Base-by-base conservation (phyloP, 2,888 invertebrate genomes). In the Biston betularia region DNA sequence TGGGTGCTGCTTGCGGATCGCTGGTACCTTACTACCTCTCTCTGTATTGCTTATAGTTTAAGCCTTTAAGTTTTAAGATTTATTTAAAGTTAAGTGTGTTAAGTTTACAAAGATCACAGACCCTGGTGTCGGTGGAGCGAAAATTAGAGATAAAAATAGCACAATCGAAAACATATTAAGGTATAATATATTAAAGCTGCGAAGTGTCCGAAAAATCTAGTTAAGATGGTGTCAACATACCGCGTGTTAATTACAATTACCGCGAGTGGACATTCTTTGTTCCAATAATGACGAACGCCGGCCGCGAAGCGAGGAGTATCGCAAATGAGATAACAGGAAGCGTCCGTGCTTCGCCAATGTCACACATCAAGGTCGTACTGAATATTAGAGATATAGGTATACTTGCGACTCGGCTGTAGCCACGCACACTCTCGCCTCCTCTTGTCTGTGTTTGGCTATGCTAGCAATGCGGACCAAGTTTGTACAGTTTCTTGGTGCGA, bases 181-280 rank as follows among this genome's bases (percentile, higher is more conserved):
- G 3, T n/a, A n/a, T n/a, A n/a, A n/a, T n/a, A n/a, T n/a, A n/a
- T n/a, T n/a, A n/a, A n/a, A n/a, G n/a, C 56, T 14, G 1, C 14
- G 12, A 38, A 6, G 1, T 62, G 88, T 74, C 88, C 66, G 42
- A 44, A 24, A 81, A 66, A 58, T 15, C 53, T 8, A 42, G n/a
- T 1, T 15, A 10, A 34, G 12, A 33, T 59, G 54, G 59, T 50
- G 34, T 46, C 59, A 50, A 55, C n/a, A 63, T 55, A 50, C 58
- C 86, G 88, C 90, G 92, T 89, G 90, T 88, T 93, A 92, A 93
- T 93, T 92, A 90, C 89, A 88, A 92, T 91, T 92, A 90, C 91
- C 89, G 90, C 88, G 90, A 92, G 92, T 93, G 93, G 92, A 91
- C 92, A 92, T 89, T 93, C 93, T 93, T 93, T 93, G 93, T 93